Evolutionary conservation across 2,797 vertebrate species (phyloP).

Genomic region (Emydoidea blandingii): DNA sequence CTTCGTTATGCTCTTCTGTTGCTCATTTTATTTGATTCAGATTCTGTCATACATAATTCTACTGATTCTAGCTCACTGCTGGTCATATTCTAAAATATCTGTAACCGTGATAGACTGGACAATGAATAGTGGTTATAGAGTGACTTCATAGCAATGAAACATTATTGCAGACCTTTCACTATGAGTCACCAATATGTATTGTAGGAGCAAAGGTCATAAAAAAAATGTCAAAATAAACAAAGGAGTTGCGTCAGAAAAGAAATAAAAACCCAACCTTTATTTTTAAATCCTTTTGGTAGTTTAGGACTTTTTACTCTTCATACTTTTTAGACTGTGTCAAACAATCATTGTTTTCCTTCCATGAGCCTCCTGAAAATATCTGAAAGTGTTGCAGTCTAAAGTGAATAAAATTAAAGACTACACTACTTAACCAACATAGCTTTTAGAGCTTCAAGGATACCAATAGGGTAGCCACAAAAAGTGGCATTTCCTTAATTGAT

Average conservation of each 20-base stretch:
- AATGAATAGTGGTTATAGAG: not conserved
- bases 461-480: not conserved
- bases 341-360: not conserved
- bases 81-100: not conserved
- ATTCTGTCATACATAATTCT: not conserved
- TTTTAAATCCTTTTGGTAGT: conserved; percentile 26
- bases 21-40: not conserved
- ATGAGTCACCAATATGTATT: not conserved
- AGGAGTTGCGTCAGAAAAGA: conserved; percentile 1
- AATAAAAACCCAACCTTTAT: not conserved
- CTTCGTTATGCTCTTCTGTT: not conserved
- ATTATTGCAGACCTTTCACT: not conserved
- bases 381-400: not conserved
- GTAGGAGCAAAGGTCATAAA: not conserved
- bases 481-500: not conserved
- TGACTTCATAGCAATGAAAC: conserved; percentile 7
- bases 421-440: conserved; percentile 19
- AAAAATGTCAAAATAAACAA: conserved; percentile 5
- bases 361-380: conserved; percentile 5
- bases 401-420: conserved; percentile 20
- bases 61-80: not conserved
- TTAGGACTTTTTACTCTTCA: not conserved
- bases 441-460: not conserved
- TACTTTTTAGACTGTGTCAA: not conserved
- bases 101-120: accelerated